Percentiles rank a stretch among this genome's conserved stretches.
phyloP scores from a whole-genome alignment of 2,113 vertebrate species.

The Phrynosoma platyrhinos region DNA sequence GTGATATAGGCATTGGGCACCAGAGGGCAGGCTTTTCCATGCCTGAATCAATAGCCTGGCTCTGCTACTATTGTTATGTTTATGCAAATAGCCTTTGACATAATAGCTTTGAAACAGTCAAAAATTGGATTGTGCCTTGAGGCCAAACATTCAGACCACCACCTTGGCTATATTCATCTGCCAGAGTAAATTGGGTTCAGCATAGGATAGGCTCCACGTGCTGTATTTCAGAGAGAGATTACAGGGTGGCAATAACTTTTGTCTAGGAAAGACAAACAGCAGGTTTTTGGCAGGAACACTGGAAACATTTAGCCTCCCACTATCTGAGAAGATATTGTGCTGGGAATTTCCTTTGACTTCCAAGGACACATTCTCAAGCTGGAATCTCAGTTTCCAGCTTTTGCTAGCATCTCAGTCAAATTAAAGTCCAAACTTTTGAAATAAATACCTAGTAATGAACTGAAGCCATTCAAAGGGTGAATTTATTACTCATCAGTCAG shows the following conservation, averaged over 20 bases:
- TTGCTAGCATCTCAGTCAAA: conserved; percentile 75
- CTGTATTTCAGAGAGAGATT: conserved; percentile 74
- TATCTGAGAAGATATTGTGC: conserved; percentile 65
- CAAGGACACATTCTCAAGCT: conserved; percentile 64
- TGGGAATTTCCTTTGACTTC: conserved; percentile 70
- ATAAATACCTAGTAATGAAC: conserved; percentile 81
- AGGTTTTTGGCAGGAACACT: conserved; percentile 70
- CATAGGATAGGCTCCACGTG: conserved; percentile 66
- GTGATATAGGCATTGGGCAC: conserved; percentile 52
- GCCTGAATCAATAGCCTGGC: conserved; percentile 43
- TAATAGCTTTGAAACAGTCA: conserved; percentile 87
- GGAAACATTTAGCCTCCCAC: conserved; percentile 72
- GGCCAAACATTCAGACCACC: conserved; percentile 86
- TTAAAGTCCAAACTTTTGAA: conserved; percentile 77
- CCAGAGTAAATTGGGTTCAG: conserved; percentile 84
- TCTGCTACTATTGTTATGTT: conserved; percentile 77
- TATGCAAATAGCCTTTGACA: conserved; percentile 89
- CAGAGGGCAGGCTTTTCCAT: conserved; percentile 78
- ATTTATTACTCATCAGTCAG: conserved; percentile 75
- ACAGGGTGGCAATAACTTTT: conserved; percentile 75
- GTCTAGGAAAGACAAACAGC: conserved; percentile 75
- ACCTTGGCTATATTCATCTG: conserved; percentile 86
- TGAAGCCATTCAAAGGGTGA: conserved; percentile 79
- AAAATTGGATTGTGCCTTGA: conserved; percentile 88
- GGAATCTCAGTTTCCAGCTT: conserved; percentile 63